Evolutionary conservation across 2,888 invertebrate genomes (phyloP).

Genomic region (Spisula solida): DNA sequence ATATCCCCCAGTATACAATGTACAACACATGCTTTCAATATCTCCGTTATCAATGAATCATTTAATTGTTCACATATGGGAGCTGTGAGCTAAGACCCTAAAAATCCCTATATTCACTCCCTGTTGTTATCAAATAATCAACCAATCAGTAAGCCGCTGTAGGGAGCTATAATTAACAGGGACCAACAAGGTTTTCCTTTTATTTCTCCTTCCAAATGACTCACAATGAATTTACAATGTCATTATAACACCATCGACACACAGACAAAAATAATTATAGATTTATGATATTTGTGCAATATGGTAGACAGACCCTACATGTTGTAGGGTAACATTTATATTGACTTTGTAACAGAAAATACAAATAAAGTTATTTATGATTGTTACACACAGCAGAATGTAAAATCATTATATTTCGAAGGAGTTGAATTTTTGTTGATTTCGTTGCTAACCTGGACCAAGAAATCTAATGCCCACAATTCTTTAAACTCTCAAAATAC

Average conservation of each 20-base stretch:
- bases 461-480: too few species aligned
- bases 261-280: conserved; percentile 17
- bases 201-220: conserved; percentile 3
- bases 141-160: not conserved
- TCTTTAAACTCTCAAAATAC: too few species aligned
- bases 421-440: too few species aligned
- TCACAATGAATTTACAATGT: conserved; percentile 7
- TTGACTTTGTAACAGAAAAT: not conserved
- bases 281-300: conserved; percentile 1
- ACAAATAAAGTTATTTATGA: too few species aligned
- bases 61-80: conserved; percentile 15
- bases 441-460: too few species aligned
- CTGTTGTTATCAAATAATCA: not conserved
- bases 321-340: not conserved
- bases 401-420: too few species aligned
- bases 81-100: not conserved
- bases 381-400: too few species aligned
- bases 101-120: conserved; percentile 4
- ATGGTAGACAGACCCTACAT: not conserved
- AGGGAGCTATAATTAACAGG: not conserved
- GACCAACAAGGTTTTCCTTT: not conserved
- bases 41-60: not conserved
- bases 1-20: not conserved
- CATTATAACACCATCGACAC: not conserved
- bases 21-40: conserved; percentile 12